Evolutionary conservation across 2,113 vertebrate genomes (phyloP), one percentile per base, ranked within the genome.

Genomic region (Parotia lawesii): DNA sequence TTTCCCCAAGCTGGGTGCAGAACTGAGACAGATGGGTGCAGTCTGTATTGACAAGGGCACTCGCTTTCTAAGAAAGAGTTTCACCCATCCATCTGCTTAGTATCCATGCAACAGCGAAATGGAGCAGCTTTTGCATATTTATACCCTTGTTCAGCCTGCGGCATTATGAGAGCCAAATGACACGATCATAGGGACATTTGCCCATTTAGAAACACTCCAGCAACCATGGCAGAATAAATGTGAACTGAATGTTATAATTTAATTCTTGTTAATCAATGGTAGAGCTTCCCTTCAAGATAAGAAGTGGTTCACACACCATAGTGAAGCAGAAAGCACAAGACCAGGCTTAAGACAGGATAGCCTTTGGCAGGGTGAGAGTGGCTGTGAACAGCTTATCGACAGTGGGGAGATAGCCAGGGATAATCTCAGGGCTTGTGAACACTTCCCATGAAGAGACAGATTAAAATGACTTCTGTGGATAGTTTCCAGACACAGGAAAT

Each of bases 81-180:
- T 96, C 94, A 93, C 97, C 92, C 89, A 82, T 83, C 91, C 93
- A 82, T 96, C 96, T 97, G 95, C 93, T 97, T 72, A 31, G 91
- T 96, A 96, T 96, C 96, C 87, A 96, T 19, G 89, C 91, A 95
- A 95, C 80, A 91, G 88, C 12, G 33, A 96, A 97, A 94, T 58
- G 91, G 83, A 97, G 74, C 83, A 84, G 87, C 70, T 85, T 95
- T 95, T 96, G 94, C 88, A 96, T 97, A 97, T 98, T 97, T 96
- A 96, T 93, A 92, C 67, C 70, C 85, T 93, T 87, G 66, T 87
- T 95, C 78, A 96, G 88, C 85, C 90, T 94, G 91, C 42, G 33
- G 89, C 83, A 50, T 60, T 92, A 48, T 86, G 58, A 95, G 94
- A 81, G 84, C 82, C 51, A 92, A 93, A 97, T 93, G 78, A 96